phyloP scores from a whole-genome alignment of 2,797 vertebrate genomes.

The Phylloscopus collybita region DNA sequence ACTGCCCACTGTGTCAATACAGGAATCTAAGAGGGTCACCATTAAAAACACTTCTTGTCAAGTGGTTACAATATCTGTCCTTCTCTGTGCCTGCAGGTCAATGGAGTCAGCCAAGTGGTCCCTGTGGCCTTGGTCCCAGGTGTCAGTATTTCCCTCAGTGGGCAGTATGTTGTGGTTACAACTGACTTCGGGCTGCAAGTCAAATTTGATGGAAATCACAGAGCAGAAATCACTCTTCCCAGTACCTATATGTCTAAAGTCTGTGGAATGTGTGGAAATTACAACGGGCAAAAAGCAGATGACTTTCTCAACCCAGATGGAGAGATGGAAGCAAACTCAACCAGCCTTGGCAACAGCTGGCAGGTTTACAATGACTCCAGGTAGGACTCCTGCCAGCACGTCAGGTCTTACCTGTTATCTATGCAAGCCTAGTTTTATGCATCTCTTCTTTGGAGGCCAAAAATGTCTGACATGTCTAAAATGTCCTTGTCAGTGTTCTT shows the following conservation, averaged over 20 bases:
- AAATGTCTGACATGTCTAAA: background rate
- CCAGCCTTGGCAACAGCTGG: constrained; percentile 72
- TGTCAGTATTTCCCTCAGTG: constrained; percentile 51
- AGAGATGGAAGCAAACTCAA: constrained; percentile 60
- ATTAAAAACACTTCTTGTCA: background rate
- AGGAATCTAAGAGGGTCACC: background rate
- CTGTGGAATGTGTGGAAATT: constrained; percentile 75
- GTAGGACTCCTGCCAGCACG: background rate
- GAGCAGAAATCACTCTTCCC: constrained; percentile 65
- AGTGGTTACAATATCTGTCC: background rate
- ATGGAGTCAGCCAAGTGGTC: constrained; percentile 55
- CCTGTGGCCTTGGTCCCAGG: background rate
- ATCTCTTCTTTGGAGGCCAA: background rate
- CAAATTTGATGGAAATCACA: constrained; percentile 70
- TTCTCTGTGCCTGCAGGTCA: constrained; percentile 37
- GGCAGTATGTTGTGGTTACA: constrained; percentile 50
- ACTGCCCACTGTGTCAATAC: background rate
- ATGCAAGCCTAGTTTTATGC: background rate
- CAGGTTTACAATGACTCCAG: constrained; percentile 69
- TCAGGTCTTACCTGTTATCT: background rate
- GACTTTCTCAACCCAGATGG: constrained; percentile 73
- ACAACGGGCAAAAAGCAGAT: constrained; percentile 51
- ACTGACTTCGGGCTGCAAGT: constrained; percentile 59
- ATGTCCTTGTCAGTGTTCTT: background rate
- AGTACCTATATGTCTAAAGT: constrained; percentile 59